A percentile compares a stretch with the other conserved stretches of the same genome.
phyloP scores from a whole-genome alignment of 2,797 vertebrate genomes.

The Salmo trutta region DNA sequence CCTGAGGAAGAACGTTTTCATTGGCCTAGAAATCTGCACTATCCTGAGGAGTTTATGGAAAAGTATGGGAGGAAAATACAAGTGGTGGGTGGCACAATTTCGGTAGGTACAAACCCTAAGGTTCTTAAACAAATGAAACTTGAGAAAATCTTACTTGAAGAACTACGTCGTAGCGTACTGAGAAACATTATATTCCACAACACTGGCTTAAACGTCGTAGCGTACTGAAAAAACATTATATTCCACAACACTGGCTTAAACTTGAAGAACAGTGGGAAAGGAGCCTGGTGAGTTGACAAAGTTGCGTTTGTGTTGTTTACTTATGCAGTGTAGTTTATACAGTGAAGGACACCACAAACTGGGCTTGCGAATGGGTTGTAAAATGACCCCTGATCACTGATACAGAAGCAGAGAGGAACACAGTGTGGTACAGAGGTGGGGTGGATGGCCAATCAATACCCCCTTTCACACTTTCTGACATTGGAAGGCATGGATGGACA shows the following conservation, averaged over 20 bases:
- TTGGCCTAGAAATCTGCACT: neutral
- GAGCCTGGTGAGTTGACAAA: neutral
- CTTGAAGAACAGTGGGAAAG: neutral
- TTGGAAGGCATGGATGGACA: conserved; percentile 77
- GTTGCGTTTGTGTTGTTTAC: neutral
- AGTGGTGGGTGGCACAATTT: neutral
- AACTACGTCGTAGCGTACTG: neutral
- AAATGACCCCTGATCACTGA: conserved; percentile 63
- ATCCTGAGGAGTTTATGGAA: neutral
- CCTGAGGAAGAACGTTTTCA: neutral
- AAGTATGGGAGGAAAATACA: neutral
- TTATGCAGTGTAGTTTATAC: no score
- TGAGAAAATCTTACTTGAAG: neutral
- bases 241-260: neutral
- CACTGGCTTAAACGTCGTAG: neutral
- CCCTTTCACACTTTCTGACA: conserved; percentile 78
- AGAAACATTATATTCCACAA: neutral
- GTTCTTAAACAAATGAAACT: neutral
- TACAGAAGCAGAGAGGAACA: conserved; percentile 43
- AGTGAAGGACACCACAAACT: no score
- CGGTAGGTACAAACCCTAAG: neutral
- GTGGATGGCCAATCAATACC: conserved; percentile 70
- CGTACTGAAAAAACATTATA: neutral
- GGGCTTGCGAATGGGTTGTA: conserved; percentile 30
- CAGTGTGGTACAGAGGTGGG: conserved; percentile 45